phyloP scores from a whole-genome alignment of 2,113 vertebrate genomes.

The Protomyctophum bolini region DNA sequence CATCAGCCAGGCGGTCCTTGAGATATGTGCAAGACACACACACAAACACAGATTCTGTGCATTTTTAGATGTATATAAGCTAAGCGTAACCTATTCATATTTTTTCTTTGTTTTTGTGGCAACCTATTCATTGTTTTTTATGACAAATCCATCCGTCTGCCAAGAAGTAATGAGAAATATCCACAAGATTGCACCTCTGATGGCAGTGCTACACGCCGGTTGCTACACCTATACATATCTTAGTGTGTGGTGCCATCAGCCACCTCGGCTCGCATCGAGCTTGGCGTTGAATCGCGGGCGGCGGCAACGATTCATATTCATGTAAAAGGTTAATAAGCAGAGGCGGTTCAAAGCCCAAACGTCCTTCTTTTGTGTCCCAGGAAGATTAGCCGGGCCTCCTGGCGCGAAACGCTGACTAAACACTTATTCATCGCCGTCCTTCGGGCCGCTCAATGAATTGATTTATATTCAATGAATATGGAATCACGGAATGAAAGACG shows the following conservation, averaged over 20 bases:
- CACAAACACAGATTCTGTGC: no score
- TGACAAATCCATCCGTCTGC: conserved; percentile 12
- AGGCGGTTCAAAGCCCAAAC: conserved; percentile 25
- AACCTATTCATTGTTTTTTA: neutral
- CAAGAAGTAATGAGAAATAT: neutral
- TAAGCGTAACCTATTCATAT: no score
- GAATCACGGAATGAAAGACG: conserved; percentile 16
- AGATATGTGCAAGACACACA: no score
- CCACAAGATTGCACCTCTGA: no score
- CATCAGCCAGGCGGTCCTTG: no score
- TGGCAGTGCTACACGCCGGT: no score
- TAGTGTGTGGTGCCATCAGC: neutral
- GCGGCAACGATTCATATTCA: conserved; percentile 8
- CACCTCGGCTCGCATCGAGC: neutral
- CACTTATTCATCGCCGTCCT: conserved; percentile 29
- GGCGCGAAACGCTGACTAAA: conserved; percentile 41
- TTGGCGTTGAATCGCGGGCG: no score
- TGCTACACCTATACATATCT: neutral
- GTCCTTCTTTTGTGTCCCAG: conserved; percentile 10
- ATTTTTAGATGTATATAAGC: no score
- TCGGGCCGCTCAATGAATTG: conserved; percentile 14
- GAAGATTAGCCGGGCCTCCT: conserved; percentile 24
- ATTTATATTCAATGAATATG: conserved; percentile 64
- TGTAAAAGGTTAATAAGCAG: conserved; percentile 3
- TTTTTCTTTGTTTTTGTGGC: no score